Evolutionary conservation across 2,888 invertebrate genomes (phyloP).

Genomic region (Noctua fimbriata): DNA sequence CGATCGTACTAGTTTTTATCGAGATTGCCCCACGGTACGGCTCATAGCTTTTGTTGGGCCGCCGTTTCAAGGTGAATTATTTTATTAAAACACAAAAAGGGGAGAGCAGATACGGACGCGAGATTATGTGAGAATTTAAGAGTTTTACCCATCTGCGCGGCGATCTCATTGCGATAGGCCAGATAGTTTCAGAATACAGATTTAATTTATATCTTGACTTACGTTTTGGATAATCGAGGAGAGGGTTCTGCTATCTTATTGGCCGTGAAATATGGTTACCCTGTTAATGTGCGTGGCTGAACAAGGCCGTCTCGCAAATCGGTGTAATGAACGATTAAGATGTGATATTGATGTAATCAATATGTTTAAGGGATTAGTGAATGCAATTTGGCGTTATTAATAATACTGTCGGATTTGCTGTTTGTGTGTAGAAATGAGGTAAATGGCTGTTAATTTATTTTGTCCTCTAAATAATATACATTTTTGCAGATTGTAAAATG

Average conservation of each 20-base stretch:
- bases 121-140: conserved; percentile 84
- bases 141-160: conserved; percentile 75
- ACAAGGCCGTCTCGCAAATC: conserved; percentile 33
- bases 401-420: background rate
- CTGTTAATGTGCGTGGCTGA: conserved; percentile 38
- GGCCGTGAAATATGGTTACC: conserved; percentile 48
- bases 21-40: conserved; percentile 83
- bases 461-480: background rate
- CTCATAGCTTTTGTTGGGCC: conserved; percentile 82
- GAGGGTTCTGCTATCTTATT: conserved; percentile 46
- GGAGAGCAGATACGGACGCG: conserved; percentile 71
- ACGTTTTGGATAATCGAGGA: conserved; percentile 46
- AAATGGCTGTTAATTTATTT: background rate
- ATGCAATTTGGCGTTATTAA: conserved; percentile 29
- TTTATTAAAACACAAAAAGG: conserved; percentile 84
- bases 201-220: conserved; percentile 62
- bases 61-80: conserved; percentile 83
- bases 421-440: background rate
- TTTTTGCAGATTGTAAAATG: background rate
- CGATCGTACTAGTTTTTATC: conserved; percentile 86
- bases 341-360: conserved; percentile 51
- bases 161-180: conserved; percentile 73
- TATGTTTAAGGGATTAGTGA: conserved; percentile 32
- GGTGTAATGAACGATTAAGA: conserved; percentile 30
- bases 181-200: conserved; percentile 66